A percentile compares a stretch with the other conserved stretches of the same genome.
phyloP scores from a whole-genome alignment of 1,140 invertebrate species.

The Tetramorium simillimum region DNA sequence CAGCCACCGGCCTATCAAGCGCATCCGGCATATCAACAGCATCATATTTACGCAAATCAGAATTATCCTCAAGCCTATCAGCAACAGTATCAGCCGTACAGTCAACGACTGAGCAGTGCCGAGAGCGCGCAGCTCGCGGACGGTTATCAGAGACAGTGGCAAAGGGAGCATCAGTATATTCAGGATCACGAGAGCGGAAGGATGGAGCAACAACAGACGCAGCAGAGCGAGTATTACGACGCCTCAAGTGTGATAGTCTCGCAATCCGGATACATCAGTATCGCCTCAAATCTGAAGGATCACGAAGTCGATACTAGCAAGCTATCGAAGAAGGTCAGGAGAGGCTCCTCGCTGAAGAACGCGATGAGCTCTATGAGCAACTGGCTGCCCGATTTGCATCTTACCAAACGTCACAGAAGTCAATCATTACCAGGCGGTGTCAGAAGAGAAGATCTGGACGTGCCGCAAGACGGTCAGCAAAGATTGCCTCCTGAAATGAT shows the following conservation, averaged over 20 bases:
- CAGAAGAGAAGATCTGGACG: slow-evolving; percentile 87
- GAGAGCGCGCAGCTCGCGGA: slow-evolving; percentile 79
- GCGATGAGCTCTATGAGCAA: slow-evolving; percentile 93
- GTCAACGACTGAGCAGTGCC: slow-evolving; percentile 72
- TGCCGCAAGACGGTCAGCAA: slow-evolving; percentile 82
- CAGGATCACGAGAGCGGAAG: slow-evolving; percentile 76
- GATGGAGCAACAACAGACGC: slow-evolving; percentile 85
- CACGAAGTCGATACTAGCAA: slow-evolving; percentile 85
- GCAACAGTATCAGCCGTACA: slow-evolving; percentile 81
- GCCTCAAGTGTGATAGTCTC: slow-evolving; percentile 90
- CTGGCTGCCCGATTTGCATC: slow-evolving; percentile 93
- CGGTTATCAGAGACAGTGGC: slow-evolving; percentile 81
- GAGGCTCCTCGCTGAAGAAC: slow-evolving; percentile 90
- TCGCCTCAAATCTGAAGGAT: slow-evolving; percentile 89
- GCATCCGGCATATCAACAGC: slow-evolving; percentile 74
- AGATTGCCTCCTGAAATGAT: slow-evolving; percentile 70
- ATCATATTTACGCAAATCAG: slow-evolving; percentile 81
- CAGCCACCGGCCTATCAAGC: slow-evolving; percentile 82
- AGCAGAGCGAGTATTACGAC: slow-evolving; percentile 84
- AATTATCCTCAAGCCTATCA: slow-evolving; percentile 81
- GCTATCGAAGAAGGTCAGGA: slow-evolving; percentile 88
- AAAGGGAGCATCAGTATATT: slow-evolving; percentile 80
- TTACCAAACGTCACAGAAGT: slow-evolving; percentile 91
- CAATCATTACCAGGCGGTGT: slow-evolving; percentile 91
- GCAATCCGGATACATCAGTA: slow-evolving; percentile 93